Base-by-base conservation (phyloP, 92 coral and sea anemone genomes). In the Isaurus tuberculatus region DNA sequence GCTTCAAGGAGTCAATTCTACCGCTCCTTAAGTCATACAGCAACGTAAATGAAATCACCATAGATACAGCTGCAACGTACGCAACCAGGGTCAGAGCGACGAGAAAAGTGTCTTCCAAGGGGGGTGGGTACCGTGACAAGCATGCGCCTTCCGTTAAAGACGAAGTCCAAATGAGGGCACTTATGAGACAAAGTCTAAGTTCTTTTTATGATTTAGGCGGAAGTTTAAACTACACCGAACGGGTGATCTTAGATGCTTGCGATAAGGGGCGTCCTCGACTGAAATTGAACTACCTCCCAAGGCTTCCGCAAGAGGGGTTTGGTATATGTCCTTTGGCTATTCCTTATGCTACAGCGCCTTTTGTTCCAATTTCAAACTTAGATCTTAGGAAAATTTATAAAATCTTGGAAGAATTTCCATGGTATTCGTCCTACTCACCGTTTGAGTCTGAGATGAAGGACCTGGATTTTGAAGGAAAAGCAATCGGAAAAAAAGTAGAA, bases 171-270 rank as follows among this genome's bases (percentile, higher is more conserved):
- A 84, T 79, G 79, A 85, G 79, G 40, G 72, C 65, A 29, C 6
- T 71, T 43, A 84, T 85, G 33, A 65, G 92, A n/a, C 73, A 85
- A 5, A 71, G 73, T 10, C 77, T 85, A 0, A 71, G 77, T 36
- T 79, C 86, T 1, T 80, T 79, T 73, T 85, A 85, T 49, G 89
- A 85, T 48, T 79, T 89, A 13, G 89, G 92, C 3, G 86, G 86
- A 31, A 89, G 92, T 16, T 73, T 43, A 4, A 48, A 30, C 42
- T 77, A 63, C 16, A 65, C 82, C 15, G 86, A 85, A 34, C 89
- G 92, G 25, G 79, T 89, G 19, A 74, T 89, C 10, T 37, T 79
- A 5, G 89, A 89, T 65, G 81, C 79, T 2, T 89, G 84, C 70
- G 36, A 88, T 53, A 85, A 72, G 22, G 65, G 65, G 31, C 51